Conservation (phyloP, 2,113 vertebrate genomes). For the Pelecanoides urinatrix region DNA sequence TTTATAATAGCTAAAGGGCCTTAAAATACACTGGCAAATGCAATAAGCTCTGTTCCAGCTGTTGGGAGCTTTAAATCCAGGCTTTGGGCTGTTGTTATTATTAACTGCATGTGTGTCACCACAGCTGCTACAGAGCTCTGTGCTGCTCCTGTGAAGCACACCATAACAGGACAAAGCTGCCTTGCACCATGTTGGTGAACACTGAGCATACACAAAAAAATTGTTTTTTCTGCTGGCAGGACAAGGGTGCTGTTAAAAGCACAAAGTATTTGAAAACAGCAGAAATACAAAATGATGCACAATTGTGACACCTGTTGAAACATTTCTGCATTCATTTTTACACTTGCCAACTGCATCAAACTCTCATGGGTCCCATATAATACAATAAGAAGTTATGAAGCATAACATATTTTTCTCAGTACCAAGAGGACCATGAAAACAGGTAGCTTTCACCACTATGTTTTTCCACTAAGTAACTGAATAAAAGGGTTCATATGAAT, state of each 20-base stretch:
- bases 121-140: background rate
- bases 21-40: background rate
- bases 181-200: background rate
- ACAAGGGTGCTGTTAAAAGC: background rate
- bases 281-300: background rate
- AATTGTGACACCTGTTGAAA: background rate
- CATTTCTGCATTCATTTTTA: background rate
- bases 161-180: background rate
- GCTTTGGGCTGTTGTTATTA: background rate
- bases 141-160: background rate
- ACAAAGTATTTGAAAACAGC: background rate
- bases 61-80: conserved; percentile 37
- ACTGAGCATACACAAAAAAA: background rate
- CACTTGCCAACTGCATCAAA: background rate
- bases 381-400: background rate
- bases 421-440: background rate
- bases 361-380: background rate
- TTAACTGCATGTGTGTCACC: background rate
- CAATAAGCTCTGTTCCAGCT: background rate
- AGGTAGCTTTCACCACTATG: background rate
- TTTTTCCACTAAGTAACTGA: background rate
- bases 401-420: background rate
- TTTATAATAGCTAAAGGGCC: background rate
- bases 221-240: background rate
- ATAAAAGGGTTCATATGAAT: background rate